These are phyloP conservation scores for Puffinus mauretanicus DNA, from an alignment of 2,113 vertebrate species.

Conservation along the genomic window DNA sequence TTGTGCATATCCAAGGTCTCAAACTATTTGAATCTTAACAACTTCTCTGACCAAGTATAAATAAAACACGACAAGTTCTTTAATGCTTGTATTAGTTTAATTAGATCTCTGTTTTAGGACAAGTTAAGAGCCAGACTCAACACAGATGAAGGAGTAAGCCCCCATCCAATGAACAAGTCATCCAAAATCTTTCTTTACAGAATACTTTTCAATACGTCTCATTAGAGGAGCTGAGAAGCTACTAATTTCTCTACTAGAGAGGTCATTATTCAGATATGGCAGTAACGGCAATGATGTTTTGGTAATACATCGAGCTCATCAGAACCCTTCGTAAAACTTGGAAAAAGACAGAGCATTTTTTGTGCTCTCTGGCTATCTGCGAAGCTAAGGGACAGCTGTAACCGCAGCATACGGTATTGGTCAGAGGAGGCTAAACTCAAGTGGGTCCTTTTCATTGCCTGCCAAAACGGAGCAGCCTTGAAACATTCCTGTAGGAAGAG, in stretches of 20 bases:
- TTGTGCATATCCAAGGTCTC: not conserved
- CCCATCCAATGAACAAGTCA: not conserved
- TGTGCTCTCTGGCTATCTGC: not conserved
- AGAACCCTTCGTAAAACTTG: not conserved
- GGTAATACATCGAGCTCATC: not conserved
- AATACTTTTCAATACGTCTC: not conserved
- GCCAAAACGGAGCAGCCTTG: slow-evolving; percentile 22
- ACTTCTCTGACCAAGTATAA: not conserved
- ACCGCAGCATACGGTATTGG: not conserved
- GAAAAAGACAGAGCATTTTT: not conserved
- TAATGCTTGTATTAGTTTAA: not conserved
- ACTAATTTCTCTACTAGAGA: not conserved
- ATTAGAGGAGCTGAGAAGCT: not conserved
- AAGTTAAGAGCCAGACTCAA: not conserved
- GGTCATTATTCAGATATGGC: not conserved
- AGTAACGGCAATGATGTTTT: not conserved
- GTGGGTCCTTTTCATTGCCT: slow-evolving; percentile 27
- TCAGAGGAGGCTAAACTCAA: not conserved
- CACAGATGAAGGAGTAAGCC: not conserved
- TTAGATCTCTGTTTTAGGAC: not conserved
- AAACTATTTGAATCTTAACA: not conserved
- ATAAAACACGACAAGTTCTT: not conserved
- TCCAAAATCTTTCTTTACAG: not conserved
- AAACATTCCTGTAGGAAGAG: not conserved
- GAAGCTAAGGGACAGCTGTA: not conserved